phyloP scores from a whole-genome alignment of 2,113 vertebrate species.

The Scalopus aquaticus region DNA sequence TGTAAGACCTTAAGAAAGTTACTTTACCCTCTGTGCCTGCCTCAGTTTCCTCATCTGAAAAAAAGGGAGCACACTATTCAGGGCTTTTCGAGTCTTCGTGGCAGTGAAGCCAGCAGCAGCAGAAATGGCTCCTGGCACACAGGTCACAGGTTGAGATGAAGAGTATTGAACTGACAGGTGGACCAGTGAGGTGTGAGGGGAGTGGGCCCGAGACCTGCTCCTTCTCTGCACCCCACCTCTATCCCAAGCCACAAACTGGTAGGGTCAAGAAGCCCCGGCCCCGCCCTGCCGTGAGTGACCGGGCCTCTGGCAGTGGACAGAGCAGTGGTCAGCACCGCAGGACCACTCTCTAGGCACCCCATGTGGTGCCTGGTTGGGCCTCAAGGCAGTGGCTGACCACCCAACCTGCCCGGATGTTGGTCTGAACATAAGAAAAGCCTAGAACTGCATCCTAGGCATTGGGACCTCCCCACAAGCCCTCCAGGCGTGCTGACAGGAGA shows the following conservation, averaged over 20 bases:
- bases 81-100: accelerated
- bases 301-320: not conserved
- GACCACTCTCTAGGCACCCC: not conserved
- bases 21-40: not conserved
- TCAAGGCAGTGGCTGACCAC: accelerated
- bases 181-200: accelerated
- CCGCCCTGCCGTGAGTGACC: not conserved
- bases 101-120: accelerated
- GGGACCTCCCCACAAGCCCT: not conserved
- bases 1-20: not conserved
- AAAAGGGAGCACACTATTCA: not conserved
- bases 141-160: not conserved
- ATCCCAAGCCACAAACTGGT: too few relatives aligned
- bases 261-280: accelerated
- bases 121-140: accelerated
- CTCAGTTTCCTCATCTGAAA: not conserved
- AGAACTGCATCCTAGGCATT: not conserved
- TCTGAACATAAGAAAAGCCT: too few relatives aligned
- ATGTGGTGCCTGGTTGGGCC: accelerated
- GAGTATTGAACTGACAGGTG: not conserved
- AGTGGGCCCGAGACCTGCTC: accelerated
- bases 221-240: accelerated
- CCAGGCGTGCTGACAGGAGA: not conserved
- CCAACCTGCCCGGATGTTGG: too few relatives aligned
- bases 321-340: not conserved